A percentile compares a stretch with the other conserved stretches of the same genome.
phyloP scores from a whole-genome alignment of 2,113 vertebrate species.

The Erinaceus europaeus region DNA sequence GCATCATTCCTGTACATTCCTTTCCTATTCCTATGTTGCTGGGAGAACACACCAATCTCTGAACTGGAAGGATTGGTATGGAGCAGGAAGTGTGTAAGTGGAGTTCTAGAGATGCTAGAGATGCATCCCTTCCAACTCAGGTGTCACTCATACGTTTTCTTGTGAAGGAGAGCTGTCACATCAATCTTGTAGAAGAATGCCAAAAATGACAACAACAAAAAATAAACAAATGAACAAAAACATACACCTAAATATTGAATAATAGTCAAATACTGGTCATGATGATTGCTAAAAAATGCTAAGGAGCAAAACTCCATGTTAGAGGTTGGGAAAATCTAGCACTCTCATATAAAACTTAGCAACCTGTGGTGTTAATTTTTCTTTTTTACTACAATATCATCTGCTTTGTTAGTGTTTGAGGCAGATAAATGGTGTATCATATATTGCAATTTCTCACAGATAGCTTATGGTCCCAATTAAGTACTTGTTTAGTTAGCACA shows the following conservation, averaged over 20 bases:
- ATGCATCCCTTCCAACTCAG: not conserved
- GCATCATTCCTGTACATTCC: slow-evolving; percentile 53
- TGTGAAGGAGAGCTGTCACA: not conserved
- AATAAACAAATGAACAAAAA: no score
- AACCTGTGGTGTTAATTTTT: not conserved
- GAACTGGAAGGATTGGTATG: slow-evolving; percentile 44
- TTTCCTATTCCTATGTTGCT: slow-evolving; percentile 54
- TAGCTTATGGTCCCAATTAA: slow-evolving; percentile 56
- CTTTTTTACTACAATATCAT: no score
- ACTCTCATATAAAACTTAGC: slow-evolving; percentile 13
- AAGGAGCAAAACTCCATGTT: not conserved
- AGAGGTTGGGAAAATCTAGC: not conserved
- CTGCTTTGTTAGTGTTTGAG: slow-evolving; percentile 16
- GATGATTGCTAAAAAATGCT: slow-evolving; percentile 16
- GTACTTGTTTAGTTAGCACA: slow-evolving; percentile 39
- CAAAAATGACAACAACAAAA: no score
- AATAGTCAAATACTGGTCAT: slow-evolving; percentile 24
- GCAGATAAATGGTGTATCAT: slow-evolving; percentile 36
- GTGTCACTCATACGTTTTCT: not conserved
- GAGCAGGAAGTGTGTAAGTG: slow-evolving; percentile 43
- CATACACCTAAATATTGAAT: not conserved
- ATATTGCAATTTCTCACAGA: slow-evolving; percentile 54
- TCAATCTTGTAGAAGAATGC: not conserved
- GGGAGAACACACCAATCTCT: slow-evolving; percentile 57
- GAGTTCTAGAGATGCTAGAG: slow-evolving; percentile 47